Evolutionary conservation across 2,888 invertebrate species (phyloP).

Genomic region (Eupelmus urozonus): DNA sequence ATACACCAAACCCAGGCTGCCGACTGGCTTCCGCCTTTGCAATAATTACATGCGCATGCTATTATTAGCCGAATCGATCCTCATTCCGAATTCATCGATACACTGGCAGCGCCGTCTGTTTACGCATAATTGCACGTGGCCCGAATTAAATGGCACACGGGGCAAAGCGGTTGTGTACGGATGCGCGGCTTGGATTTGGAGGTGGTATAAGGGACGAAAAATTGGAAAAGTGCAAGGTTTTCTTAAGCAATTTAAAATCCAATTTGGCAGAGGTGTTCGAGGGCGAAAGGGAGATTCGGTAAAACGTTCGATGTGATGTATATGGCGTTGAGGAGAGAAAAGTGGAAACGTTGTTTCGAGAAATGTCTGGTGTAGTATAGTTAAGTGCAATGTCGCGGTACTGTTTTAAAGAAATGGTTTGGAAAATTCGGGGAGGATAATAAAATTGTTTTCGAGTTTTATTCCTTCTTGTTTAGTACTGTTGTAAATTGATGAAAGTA

Average conservation of each 20-base stretch:
- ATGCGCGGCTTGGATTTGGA: no score
- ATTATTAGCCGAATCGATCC: conserved; percentile 33
- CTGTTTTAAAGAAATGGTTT: background rate
- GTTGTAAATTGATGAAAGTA: no score
- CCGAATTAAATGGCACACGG: background rate
- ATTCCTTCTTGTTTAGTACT: no score
- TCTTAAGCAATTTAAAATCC: conserved; percentile 31
- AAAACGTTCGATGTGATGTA: background rate
- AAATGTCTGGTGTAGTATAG: background rate
- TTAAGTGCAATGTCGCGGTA: background rate
- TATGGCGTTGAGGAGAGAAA: background rate
- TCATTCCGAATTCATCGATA: conserved; percentile 37
- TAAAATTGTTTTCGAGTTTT: no score
- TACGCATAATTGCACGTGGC: conserved; percentile 27
- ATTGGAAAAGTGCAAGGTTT: background rate
- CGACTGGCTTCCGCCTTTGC: background rate
- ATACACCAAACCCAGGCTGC: background rate
- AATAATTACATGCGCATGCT: conserved; percentile 33
- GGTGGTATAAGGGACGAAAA: background rate
- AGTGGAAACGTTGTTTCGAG: background rate
- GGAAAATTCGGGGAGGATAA: no score
- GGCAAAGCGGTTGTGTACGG: no score
- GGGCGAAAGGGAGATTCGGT: background rate
- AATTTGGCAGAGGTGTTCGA: conserved; percentile 2
- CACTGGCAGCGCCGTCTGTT: background rate